A percentile compares a stretch with the other conserved stretches of the same genome.
Conservation (phyloP, 2,113 vertebrate species). For the Thermophis baileyi region DNA sequence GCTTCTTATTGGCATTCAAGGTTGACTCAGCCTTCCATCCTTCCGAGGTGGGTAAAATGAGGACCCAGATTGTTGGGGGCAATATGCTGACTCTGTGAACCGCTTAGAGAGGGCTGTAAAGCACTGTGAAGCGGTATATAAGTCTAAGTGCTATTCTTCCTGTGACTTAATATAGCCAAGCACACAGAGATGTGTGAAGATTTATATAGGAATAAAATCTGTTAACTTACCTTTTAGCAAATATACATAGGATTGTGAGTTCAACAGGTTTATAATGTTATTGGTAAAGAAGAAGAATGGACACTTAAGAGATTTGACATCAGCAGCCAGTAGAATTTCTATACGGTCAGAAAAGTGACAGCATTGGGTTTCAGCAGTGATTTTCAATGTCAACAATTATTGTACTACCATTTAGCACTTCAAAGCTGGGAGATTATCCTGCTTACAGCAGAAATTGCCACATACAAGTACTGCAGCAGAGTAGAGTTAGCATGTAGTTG, state of each 20-base stretch:
- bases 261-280: not conserved
- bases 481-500: not conserved
- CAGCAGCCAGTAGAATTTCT: not conserved
- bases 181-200: not conserved
- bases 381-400: not conserved
- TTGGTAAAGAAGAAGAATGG: not conserved
- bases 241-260: not conserved
- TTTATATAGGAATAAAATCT: not conserved
- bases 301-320: not conserved
- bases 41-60: too few species aligned
- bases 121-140: too few species aligned
- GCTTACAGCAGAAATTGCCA: not conserved
- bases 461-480: not conserved
- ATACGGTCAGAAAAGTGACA: not conserved
- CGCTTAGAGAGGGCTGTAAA: too few species aligned
- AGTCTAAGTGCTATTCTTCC: too few species aligned
- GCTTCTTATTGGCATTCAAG: not conserved
- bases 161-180: not conserved
- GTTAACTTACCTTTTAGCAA: not conserved
- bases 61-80: too few species aligned
- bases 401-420: not conserved
- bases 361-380: not conserved
- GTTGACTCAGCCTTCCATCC: too few species aligned
- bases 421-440: not conserved
- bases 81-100: too few species aligned